A percentile compares a stretch with the other conserved stretches of the same genome.
These are phyloP conservation scores for Scolopax bukidnonensis DNA, from an alignment of 2,797 vertebrate species.

Conservation along the genomic window DNA sequence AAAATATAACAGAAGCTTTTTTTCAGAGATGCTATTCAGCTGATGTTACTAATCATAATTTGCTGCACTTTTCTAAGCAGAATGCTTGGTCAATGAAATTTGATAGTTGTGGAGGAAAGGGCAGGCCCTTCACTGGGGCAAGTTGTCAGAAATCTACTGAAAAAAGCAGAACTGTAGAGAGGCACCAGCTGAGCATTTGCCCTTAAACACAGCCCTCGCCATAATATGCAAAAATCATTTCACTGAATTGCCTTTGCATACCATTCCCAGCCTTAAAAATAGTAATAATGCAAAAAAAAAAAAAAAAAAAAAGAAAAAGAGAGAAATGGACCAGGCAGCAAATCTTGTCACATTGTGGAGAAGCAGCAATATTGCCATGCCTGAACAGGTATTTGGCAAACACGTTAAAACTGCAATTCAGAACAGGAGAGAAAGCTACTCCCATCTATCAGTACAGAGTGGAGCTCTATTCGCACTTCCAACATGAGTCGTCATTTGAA, in stretches of 20 bases:
- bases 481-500: not conserved
- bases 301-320: not conserved
- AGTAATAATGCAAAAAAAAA: not conserved
- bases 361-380: not conserved
- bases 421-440: not conserved
- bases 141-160: not conserved
- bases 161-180: not conserved
- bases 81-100: conserved; percentile 30
- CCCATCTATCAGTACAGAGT: not conserved
- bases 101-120: not conserved
- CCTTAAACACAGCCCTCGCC: not conserved
- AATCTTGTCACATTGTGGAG: fast-evolving
- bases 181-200: not conserved
- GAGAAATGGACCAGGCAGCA: not conserved
- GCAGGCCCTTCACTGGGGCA: not conserved
- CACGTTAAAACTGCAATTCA: not conserved
- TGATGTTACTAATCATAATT: not conserved
- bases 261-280: not conserved
- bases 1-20: not conserved
- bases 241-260: not conserved
- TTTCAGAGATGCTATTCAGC: not conserved
- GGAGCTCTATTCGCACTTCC: not conserved
- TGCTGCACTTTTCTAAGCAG: not conserved
- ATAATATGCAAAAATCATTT: not conserved
- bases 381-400: not conserved